Evolutionary conservation across 2,797 vertebrate species (phyloP).

Genomic region (Xyrichtys novacula): DNA sequence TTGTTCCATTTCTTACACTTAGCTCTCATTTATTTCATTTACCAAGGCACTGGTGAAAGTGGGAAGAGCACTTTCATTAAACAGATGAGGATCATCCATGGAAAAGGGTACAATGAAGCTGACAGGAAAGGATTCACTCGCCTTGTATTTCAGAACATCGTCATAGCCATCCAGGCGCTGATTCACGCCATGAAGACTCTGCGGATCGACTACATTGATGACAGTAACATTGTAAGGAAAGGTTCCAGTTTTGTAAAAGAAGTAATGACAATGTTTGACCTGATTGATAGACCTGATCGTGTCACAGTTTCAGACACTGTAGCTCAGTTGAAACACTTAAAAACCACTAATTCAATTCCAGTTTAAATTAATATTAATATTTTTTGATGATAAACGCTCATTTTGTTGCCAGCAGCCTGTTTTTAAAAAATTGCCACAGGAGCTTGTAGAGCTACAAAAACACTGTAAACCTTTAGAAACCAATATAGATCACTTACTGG

Average conservation of each 20-base stretch:
- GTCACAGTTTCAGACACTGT: no score
- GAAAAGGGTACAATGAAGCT: conserved; percentile 87
- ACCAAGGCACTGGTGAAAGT: conserved; percentile 91
- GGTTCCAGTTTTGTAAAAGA: background rate
- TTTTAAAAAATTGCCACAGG: no score
- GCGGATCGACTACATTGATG: conserved; percentile 81
- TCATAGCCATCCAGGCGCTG: conserved; percentile 87
- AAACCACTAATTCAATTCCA: no score
- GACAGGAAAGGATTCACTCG: conserved; percentile 86
- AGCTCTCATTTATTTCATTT: conserved; percentile 52
- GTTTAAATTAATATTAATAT: no score
- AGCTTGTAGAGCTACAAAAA: no score
- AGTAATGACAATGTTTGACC: no score
- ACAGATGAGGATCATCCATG: conserved; percentile 96
- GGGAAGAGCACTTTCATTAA: conserved; percentile 97
- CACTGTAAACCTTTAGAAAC: no score
- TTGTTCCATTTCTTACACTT: conserved; percentile 39
- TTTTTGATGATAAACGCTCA: no score
- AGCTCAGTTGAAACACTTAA: no score
- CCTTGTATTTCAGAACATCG: conserved; percentile 90
- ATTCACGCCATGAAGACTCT: conserved; percentile 87
- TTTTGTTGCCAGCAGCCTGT: no score
- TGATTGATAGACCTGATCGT: no score
- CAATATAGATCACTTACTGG: no score
- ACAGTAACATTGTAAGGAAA: conserved; percentile 85